Evolutionary conservation across 2,797 vertebrate species (phyloP).

Genomic region (Serranus cabrilla): DNA sequence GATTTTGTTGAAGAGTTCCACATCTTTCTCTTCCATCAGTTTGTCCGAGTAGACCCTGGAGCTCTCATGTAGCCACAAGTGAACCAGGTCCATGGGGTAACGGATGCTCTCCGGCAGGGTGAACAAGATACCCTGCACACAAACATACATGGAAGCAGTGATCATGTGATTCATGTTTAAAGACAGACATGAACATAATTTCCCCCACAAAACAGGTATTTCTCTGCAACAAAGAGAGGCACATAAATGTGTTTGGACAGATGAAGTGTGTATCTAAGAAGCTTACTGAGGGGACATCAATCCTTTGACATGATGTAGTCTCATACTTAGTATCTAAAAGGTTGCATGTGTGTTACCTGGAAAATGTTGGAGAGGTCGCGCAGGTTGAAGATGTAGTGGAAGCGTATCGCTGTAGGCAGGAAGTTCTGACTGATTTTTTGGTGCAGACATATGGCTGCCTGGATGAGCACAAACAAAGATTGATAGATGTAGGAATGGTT

Average conservation of each 20-base stretch:
- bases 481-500: background rate
- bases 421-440: conserved; percentile 92
- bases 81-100: conserved; percentile 80
- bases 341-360: conserved; percentile 75
- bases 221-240: too few species aligned
- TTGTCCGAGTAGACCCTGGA: conserved; percentile 84
- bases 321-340: background rate
- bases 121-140: conserved; percentile 79
- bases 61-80: conserved; percentile 83
- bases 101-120: conserved; percentile 76
- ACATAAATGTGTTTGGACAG: too few species aligned
- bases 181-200: too few species aligned
- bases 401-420: conserved; percentile 87
- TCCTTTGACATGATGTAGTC: background rate
- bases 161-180: background rate
- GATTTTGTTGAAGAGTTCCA: conserved; percentile 85
- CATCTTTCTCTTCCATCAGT: conserved; percentile 85
- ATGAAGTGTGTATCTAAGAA: too few species aligned
- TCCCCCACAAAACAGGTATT: too few species aligned
- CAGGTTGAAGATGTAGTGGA: conserved; percentile 90
- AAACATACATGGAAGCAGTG: background rate
- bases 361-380: conserved; percentile 86
- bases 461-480: conserved; percentile 40
- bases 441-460: conserved; percentile 87
- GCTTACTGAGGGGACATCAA: background rate